Evolutionary conservation across 2,888 invertebrate genomes (phyloP).

Genomic region (Perithous albicinctus): DNA sequence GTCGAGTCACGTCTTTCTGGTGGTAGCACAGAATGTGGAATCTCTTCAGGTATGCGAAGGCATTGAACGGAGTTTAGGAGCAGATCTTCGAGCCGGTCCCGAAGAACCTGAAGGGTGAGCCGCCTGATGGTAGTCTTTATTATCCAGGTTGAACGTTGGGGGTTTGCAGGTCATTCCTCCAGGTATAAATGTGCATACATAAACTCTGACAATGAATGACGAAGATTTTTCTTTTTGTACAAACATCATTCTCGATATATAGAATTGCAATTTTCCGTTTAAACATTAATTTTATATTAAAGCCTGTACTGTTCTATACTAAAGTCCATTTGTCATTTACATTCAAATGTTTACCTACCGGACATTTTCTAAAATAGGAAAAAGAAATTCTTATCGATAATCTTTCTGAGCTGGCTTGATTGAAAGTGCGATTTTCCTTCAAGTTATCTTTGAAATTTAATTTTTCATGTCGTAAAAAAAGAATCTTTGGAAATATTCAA

Average conservation of each 20-base stretch:
- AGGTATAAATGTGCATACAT: constrained; percentile 46
- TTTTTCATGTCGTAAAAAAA: too few species aligned
- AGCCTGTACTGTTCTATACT: too few species aligned
- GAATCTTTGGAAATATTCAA: too few species aligned
- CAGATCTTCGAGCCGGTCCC: constrained; percentile 50
- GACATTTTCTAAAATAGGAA: too few species aligned
- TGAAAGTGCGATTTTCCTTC: too few species aligned
- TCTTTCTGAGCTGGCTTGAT: too few species aligned
- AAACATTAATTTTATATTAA: background rate
- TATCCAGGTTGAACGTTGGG: constrained; percentile 56
- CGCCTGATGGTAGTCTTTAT: constrained; percentile 34
- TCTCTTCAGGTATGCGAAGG: constrained; percentile 62
- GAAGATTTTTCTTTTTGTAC: background rate
- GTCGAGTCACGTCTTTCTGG: constrained; percentile 1
- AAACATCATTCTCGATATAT: background rate
- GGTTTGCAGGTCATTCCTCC: constrained; percentile 58
- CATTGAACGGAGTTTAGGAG: constrained; percentile 59
- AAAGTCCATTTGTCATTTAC: too few species aligned
- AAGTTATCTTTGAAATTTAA: too few species aligned
- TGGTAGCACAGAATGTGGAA: constrained; percentile 22
- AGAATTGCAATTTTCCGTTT: background rate
- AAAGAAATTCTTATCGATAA: too few species aligned
- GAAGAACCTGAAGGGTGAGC: constrained; percentile 35
- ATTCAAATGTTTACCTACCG: too few species aligned
- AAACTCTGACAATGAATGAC: background rate